phyloP scores from a whole-genome alignment of 2,888 invertebrate species.

The Lymantria dispar region DNA sequence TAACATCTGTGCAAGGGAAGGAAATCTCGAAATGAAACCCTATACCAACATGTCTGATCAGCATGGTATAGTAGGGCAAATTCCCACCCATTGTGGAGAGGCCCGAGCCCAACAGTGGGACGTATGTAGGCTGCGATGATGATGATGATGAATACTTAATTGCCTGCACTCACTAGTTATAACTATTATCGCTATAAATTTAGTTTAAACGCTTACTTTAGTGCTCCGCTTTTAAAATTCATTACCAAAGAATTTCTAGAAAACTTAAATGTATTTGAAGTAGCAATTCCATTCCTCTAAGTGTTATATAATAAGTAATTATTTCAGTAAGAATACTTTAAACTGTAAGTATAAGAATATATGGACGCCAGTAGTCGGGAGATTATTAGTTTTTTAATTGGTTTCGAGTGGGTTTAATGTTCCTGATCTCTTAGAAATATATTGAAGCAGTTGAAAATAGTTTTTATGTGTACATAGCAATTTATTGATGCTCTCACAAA shows the following conservation, averaged over 20 bases:
- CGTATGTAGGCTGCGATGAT: too few relatives aligned
- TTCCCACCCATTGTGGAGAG: too few relatives aligned
- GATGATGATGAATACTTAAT: too few relatives aligned
- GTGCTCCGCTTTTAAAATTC: conserved; percentile 14
- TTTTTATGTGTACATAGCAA: conserved; percentile 4
- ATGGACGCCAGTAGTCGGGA: conserved; percentile 4
- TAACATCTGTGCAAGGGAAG: too few relatives aligned
- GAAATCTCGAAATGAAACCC: too few relatives aligned
- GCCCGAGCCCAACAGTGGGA: too few relatives aligned
- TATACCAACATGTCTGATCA: too few relatives aligned
- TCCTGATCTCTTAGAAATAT: neutral
- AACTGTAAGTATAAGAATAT: conserved; percentile 15
- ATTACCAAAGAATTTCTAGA: conserved; percentile 29
- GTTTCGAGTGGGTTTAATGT: conserved; percentile 3
- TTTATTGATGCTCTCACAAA: too few relatives aligned
- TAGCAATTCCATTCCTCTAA: conserved; percentile 31
- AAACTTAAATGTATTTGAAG: conserved; percentile 21
- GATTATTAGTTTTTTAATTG: conserved; percentile 29
- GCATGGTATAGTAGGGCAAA: too few relatives aligned
- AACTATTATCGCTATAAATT: too few relatives aligned
- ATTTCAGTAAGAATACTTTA: conserved; percentile 18
- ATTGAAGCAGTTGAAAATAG: conserved; percentile 2
- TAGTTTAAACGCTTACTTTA: neutral
- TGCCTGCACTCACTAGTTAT: too few relatives aligned
- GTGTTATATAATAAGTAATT: conserved; percentile 33